Evolutionary conservation across 2,797 vertebrate genomes (phyloP).

Genomic region (Pelochelys cantorii): DNA sequence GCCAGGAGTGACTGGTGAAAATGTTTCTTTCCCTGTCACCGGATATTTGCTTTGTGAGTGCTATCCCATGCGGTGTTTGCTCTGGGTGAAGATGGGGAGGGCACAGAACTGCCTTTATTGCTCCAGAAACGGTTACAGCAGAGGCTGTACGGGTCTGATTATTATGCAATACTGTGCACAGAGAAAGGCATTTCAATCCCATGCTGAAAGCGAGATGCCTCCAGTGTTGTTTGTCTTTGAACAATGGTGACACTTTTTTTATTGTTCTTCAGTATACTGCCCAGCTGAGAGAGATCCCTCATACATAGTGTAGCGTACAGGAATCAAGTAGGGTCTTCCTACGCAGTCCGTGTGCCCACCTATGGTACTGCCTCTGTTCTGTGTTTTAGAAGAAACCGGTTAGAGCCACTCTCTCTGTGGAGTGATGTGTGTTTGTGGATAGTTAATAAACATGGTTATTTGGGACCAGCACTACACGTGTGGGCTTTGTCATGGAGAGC

Average conservation of each 20-base stretch:
- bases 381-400: not conserved
- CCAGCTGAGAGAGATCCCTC: not conserved
- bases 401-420: not conserved
- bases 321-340: not conserved
- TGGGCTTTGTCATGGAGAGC: not conserved
- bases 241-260: not conserved
- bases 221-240: not conserved
- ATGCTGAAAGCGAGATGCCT: not conserved
- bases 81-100: not conserved
- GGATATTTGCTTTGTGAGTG: not conserved
- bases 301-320: not conserved
- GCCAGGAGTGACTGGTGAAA: not conserved
- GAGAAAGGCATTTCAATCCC: not conserved
- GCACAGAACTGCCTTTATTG: not conserved
- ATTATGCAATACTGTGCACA: not conserved
- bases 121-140: not conserved
- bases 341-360: rapidly evolving
- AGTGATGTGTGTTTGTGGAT: not conserved
- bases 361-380: not conserved
- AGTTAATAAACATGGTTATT: not conserved
- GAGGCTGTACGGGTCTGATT: not conserved
- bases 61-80: not conserved
- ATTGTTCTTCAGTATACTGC: not conserved
- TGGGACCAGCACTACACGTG: not conserved
- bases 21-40: not conserved